A percentile compares a stretch with the other conserved stretches of the same genome.
Evolutionary conservation across 2,888 invertebrate genomes (phyloP).

Genomic region (Aphodius granarius): DNA sequence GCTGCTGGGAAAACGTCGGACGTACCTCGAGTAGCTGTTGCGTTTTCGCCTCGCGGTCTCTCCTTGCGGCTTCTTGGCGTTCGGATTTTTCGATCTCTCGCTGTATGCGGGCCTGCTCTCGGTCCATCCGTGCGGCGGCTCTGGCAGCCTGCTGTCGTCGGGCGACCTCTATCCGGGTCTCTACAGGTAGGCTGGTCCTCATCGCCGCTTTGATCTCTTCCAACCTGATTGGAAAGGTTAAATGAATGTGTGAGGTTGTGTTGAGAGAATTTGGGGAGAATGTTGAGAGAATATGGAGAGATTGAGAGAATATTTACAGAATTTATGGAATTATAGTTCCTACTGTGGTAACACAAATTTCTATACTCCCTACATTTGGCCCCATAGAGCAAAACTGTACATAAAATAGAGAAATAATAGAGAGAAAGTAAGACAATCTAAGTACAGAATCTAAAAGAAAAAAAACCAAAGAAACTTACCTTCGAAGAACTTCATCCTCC

Average conservation of each 20-base stretch:
- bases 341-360: too few relatives aligned
- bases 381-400: too few relatives aligned
- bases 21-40: slow-evolving; percentile 87
- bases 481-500: slow-evolving; percentile 80
- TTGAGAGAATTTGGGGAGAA: too few relatives aligned
- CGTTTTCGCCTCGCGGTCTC: slow-evolving; percentile 79
- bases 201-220: slow-evolving; percentile 70
- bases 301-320: too few relatives aligned
- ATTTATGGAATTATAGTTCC: too few relatives aligned
- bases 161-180: slow-evolving; percentile 76
- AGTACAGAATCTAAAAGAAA: neutral
- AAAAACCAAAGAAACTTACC: slow-evolving; percentile 50
- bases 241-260: too few relatives aligned
- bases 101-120: slow-evolving; percentile 66
- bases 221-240: slow-evolving; percentile 55
- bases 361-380: too few relatives aligned
- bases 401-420: too few relatives aligned
- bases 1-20: slow-evolving; percentile 10
- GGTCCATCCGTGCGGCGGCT: slow-evolving; percentile 74
- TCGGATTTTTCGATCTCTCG: slow-evolving; percentile 79
- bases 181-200: slow-evolving; percentile 67
- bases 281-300: too few relatives aligned
- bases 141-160: slow-evolving; percentile 70
- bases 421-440: too few relatives aligned
- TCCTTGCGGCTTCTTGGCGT: slow-evolving; percentile 78